Evolutionary conservation across 2,113 vertebrate species (phyloP).

Genomic region (Cyprinodon tularosa): DNA sequence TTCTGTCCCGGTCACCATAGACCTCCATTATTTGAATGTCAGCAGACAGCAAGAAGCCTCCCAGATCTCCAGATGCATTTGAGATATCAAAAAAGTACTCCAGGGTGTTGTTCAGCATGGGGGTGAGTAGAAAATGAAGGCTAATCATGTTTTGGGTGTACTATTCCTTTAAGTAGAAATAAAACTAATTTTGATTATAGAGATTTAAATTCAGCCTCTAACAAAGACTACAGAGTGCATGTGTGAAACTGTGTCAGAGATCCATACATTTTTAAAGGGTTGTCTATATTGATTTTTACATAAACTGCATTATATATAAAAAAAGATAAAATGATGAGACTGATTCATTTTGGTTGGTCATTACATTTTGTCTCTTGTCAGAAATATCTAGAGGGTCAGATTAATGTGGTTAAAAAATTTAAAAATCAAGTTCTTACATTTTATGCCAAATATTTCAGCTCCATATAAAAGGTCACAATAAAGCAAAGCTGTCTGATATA

Average conservation of each 20-base stretch:
- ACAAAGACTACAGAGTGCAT: background rate
- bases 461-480: background rate
- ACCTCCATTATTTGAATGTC: no score
- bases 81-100: no score
- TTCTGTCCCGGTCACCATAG: no score
- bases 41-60: no score
- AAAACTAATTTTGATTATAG: background rate
- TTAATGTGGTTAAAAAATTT: background rate
- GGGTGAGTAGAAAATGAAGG: no score
- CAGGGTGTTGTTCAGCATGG: no score
- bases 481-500: background rate
- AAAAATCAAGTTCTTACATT: background rate
- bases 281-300: background rate
- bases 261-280: slow-evolving; percentile 8
- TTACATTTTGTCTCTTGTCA: background rate
- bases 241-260: slow-evolving; percentile 12
- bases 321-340: no score
- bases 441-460: background rate
- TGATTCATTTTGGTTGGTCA: background rate
- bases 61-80: no score
- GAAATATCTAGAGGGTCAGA: background rate
- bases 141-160: no score
- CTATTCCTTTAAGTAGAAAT: no score
- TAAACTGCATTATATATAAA: background rate
- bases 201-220: background rate